phyloP scores from a whole-genome alignment of 2,888 invertebrate genomes.

The Lepidochrysops patricia region DNA sequence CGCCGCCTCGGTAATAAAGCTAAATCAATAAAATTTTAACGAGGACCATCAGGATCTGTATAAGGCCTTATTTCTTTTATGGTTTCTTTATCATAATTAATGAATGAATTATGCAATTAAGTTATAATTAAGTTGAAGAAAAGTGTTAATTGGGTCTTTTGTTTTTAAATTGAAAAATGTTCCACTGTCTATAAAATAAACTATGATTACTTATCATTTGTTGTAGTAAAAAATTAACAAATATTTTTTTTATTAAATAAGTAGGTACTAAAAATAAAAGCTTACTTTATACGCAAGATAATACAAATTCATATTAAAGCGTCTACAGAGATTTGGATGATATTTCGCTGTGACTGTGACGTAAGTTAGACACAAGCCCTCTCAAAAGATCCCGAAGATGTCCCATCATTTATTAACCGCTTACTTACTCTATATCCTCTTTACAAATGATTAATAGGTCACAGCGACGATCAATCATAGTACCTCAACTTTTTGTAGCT shows the following conservation, averaged over 20 bases:
- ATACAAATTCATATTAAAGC: conserved; percentile 8
- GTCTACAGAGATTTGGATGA: conserved; percentile 14
- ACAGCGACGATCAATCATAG: conserved; percentile 17
- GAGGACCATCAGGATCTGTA: not conserved
- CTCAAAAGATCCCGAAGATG: conserved; percentile 31
- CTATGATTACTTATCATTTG: too few species aligned
- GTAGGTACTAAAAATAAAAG: too few species aligned
- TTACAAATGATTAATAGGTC: conserved; percentile 20
- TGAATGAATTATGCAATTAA: not conserved
- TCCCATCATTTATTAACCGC: conserved; percentile 43
- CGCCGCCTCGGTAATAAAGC: not conserved
- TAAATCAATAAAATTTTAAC: conserved; percentile 3
- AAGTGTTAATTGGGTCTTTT: not conserved
- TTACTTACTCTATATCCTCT: conserved; percentile 27
- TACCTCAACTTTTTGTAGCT: not conserved
- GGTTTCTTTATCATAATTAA: not conserved
- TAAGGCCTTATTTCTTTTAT: not conserved
- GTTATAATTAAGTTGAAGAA: not conserved
- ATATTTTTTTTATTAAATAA: too few species aligned
- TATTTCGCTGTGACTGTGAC: conserved; percentile 7
- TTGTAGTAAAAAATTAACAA: too few species aligned
- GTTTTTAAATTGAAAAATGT: too few species aligned
- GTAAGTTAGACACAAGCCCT: not conserved
- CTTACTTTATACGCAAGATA: not conserved
- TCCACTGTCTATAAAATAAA: too few species aligned